These are phyloP conservation scores for Semnornis frantzii DNA, from an alignment of 2,113 vertebrate genomes.

Conservation along the genomic window DNA sequence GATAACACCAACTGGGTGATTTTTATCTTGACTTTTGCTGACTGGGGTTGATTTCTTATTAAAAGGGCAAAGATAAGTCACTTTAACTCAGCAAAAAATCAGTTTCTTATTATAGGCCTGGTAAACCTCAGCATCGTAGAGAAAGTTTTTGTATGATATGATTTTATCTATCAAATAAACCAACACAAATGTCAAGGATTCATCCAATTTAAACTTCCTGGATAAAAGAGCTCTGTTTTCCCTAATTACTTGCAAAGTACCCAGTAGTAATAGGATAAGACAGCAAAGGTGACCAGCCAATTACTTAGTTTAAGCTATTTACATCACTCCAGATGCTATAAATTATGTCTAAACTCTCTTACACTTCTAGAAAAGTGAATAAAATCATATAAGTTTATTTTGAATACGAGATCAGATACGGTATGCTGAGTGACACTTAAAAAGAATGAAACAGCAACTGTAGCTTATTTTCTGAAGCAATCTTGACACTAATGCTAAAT, in stretches of 20 bases:
- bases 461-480: slow-evolving; percentile 77
- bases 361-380: slow-evolving; percentile 69
- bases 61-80: slow-evolving; percentile 58
- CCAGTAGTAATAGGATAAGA: slow-evolving; percentile 56
- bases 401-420: slow-evolving; percentile 69
- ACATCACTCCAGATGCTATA: slow-evolving; percentile 56
- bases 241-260: slow-evolving; percentile 48
- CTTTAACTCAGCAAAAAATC: slow-evolving; percentile 51
- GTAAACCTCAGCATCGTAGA: not conserved
- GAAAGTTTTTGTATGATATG: slow-evolving; percentile 20
- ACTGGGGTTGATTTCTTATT: slow-evolving; percentile 55
- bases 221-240: slow-evolving; percentile 31
- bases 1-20: slow-evolving; percentile 30
- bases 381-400: slow-evolving; percentile 73
- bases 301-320: slow-evolving; percentile 61
- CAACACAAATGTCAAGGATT: slow-evolving; percentile 38
- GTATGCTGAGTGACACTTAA: slow-evolving; percentile 76
- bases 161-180: slow-evolving; percentile 59
- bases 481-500: slow-evolving; percentile 82
- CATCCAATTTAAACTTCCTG: slow-evolving; percentile 35
- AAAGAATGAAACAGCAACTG: slow-evolving; percentile 77
- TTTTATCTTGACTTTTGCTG: slow-evolving; percentile 55
- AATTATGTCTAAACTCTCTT: slow-evolving; percentile 62
- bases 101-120: slow-evolving; percentile 39
- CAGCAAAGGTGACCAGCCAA: slow-evolving; percentile 38